Evolutionary conservation across 2,797 vertebrate species (phyloP), one percentile per base, ranked within the genome.

Genomic region (Bradypus variegatus): DNA sequence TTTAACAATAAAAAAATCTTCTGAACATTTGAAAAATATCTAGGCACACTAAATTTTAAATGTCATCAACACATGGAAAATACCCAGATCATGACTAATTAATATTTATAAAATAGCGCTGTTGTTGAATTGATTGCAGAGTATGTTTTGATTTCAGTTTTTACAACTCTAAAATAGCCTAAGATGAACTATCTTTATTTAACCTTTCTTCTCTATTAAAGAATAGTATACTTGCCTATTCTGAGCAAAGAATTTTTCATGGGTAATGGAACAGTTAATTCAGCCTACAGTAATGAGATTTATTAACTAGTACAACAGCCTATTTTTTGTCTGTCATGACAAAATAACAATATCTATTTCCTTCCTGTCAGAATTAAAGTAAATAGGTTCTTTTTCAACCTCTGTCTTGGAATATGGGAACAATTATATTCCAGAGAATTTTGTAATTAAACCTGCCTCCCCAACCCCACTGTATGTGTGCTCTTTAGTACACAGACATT

Each of bases 41-140:
- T 85, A 79, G 67, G 58, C 14, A 67, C 38, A 86, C 29, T 86
- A 91, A 50, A 89, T 60, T 85, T 73, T 93, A 94, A 95, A 86
- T 67, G 65, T 55, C 45, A 92, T 78, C 7, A 84, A 70, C 64
- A 70, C 18, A 81, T 53, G 13, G 41, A 91, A 90, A 92, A 62
- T 65, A 31, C 33, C 2, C 29, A 90, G 25, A 48, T 89, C 53
- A 48, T 79, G 58, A 58, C 45, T 78, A 73, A 62, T 69, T 67
- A 62, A 86, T 93, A 78, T 81, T 88, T 89, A 60, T 83, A 76
- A 94, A 81, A 84, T 65, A 75, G 36, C 0, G 0, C 29, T 89
- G 23, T 55, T 90, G 55, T 72, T 78, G 21, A 87, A 58, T 11
- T 67, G 15, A 70, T 38, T 93, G 4, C n/a, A 88, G 55, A 93